Evolutionary conservation across 2,113 vertebrate species (phyloP).

Genomic region (Talpa occidentalis): DNA sequence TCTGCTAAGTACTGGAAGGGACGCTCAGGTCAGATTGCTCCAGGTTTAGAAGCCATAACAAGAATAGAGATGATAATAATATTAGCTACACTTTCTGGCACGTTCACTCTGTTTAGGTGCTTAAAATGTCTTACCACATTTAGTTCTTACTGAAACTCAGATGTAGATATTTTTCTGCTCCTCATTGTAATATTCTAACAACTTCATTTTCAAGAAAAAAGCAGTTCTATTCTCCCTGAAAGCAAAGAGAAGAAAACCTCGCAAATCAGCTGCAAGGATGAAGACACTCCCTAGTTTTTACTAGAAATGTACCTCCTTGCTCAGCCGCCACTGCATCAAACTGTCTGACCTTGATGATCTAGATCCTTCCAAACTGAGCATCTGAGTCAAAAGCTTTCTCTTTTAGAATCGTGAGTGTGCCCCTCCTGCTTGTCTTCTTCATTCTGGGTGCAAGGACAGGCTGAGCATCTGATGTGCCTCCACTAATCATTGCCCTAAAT

Average conservation of each 20-base stretch:
- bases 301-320: background rate
- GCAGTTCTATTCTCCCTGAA: background rate
- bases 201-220: background rate
- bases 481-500: background rate
- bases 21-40: background rate
- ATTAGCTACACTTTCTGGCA: background rate
- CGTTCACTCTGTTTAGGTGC: background rate
- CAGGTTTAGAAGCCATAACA: conserved; percentile 26
- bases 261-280: background rate
- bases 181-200: background rate
- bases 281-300: background rate
- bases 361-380: background rate
- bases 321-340: background rate
- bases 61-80: background rate
- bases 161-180: background rate
- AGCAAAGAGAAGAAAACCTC: background rate
- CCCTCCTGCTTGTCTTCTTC: background rate
- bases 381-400: background rate
- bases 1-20: background rate
- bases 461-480: background rate
- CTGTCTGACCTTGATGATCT: background rate
- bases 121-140: background rate
- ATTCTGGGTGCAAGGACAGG: background rate
- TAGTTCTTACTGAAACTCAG: conserved; percentile 9
- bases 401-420: background rate